Conservation (phyloP, 2,888 invertebrate genomes). For the Macrophya alboannulata region DNA sequence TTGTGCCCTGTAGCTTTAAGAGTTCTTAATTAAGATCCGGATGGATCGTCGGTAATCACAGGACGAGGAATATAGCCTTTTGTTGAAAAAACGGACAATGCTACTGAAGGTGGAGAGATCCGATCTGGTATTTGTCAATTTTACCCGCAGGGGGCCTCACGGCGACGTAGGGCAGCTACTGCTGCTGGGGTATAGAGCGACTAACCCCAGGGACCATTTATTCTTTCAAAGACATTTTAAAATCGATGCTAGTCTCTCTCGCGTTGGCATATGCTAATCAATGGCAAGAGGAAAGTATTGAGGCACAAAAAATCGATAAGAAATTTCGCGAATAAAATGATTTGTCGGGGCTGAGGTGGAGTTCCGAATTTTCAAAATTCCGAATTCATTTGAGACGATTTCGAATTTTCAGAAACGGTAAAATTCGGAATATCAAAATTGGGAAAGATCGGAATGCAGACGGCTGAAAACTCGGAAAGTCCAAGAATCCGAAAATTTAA, state of each 20-base stretch:
- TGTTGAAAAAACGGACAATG: constrained; percentile 44
- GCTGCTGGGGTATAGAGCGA: not conserved
- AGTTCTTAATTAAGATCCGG: constrained; percentile 9
- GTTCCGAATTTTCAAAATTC: too few species aligned
- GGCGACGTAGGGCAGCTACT: not conserved
- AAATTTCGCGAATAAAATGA: not conserved
- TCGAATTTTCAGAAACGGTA: too few species aligned
- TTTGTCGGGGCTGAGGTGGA: too few species aligned
- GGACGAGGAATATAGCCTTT: constrained; percentile 32
- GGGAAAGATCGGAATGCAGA: too few species aligned
- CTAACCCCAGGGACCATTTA: constrained; percentile 57
- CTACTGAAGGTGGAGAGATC: not conserved
- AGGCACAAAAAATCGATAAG: not conserved
- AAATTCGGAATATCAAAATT: too few species aligned
- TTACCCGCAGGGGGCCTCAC: not conserved
- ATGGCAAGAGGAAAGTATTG: not conserved
- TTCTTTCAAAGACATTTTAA: constrained; percentile 61
- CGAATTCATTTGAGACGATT: too few species aligned
- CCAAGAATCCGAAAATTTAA: too few species aligned
- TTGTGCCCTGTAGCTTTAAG: not conserved
- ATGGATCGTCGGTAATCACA: constrained; percentile 3
- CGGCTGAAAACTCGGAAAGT: too few species aligned
- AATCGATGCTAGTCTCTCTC: constrained; percentile 39
- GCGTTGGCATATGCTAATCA: not conserved
- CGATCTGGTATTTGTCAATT: constrained; percentile 53